Conservation (phyloP, 2,888 invertebrate species). For the Synergus laeviventris region DNA sequence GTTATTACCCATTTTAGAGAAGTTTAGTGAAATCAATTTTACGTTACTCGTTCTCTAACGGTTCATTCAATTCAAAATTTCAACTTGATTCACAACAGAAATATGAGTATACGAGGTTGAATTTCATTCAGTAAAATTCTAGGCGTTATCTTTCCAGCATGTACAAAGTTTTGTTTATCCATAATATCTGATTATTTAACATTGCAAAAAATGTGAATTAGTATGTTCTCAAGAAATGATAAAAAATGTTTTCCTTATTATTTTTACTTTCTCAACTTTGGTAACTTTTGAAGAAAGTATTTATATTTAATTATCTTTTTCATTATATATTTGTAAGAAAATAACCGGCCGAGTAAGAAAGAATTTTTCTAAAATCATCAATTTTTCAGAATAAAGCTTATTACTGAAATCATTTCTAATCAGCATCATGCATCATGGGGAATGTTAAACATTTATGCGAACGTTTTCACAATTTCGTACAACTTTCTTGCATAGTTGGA, state of each 20-base stretch:
- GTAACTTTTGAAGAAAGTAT: background rate
- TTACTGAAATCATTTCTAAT: background rate
- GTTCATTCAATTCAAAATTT: background rate
- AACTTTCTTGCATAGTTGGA: constrained; percentile 14
- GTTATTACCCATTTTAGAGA: background rate
- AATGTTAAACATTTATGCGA: background rate
- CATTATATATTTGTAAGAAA: background rate
- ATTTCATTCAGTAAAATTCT: no score
- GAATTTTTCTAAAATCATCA: background rate
- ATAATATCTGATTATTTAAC: no score
- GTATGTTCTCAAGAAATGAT: no score
- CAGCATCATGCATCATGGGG: background rate
- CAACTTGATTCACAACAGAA: background rate
- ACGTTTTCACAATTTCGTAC: background rate
- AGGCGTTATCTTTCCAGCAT: no score
- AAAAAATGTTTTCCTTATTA: no score
- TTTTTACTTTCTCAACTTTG: background rate
- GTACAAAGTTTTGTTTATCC: no score
- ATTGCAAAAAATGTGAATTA: no score
- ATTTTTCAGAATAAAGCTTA: background rate
- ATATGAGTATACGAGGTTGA: no score
- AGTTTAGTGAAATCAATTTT: background rate
- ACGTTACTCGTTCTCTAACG: background rate
- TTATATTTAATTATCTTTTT: no score
- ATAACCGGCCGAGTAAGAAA: no score